Evolutionary conservation across 1,140 invertebrate genomes (phyloP).

Genomic region (Rhyacophila brunnea): DNA sequence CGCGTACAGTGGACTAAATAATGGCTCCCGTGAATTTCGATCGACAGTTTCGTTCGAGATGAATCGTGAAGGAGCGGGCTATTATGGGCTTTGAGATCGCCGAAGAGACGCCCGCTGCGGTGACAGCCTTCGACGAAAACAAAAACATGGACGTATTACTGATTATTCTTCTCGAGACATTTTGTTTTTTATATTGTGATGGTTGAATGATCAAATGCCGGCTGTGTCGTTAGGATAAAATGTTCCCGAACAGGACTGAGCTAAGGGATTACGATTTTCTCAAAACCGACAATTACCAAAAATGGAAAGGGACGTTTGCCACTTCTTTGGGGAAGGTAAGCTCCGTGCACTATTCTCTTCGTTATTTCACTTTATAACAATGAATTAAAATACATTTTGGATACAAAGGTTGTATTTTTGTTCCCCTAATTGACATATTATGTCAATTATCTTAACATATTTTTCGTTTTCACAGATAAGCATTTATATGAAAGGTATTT

Average conservation of each 20-base stretch:
- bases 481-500: conserved; percentile 12
- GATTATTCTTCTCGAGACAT: conserved; percentile 1
- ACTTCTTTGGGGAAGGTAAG: conserved; percentile 72
- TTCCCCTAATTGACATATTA: too few relatives aligned
- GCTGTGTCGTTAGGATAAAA: conserved; percentile 37
- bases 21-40: not conserved
- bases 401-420: too few relatives aligned
- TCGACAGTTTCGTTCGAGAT: not conserved
- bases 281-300: conserved; percentile 80
- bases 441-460: too few relatives aligned
- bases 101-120: not conserved
- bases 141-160: conserved; percentile 15
- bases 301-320: conserved; percentile 88
- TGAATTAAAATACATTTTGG: too few relatives aligned
- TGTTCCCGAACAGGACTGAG: conserved; percentile 57
- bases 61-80: not conserved
- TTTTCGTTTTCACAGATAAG: not conserved
- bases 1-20: too few relatives aligned
- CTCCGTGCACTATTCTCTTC: not conserved
- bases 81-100: conserved; percentile 3
- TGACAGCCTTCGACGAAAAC: conserved; percentile 12
- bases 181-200: conserved; percentile 1
- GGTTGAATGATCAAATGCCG: conserved; percentile 1
- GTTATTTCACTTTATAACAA: too few relatives aligned
- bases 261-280: conserved; percentile 81